Percentiles rank a stretch among this genome's conserved stretches.
These are phyloP conservation scores for Psittacula derbiana DNA, from an alignment of 2,797 vertebrate genomes.

Conservation along the genomic window DNA sequence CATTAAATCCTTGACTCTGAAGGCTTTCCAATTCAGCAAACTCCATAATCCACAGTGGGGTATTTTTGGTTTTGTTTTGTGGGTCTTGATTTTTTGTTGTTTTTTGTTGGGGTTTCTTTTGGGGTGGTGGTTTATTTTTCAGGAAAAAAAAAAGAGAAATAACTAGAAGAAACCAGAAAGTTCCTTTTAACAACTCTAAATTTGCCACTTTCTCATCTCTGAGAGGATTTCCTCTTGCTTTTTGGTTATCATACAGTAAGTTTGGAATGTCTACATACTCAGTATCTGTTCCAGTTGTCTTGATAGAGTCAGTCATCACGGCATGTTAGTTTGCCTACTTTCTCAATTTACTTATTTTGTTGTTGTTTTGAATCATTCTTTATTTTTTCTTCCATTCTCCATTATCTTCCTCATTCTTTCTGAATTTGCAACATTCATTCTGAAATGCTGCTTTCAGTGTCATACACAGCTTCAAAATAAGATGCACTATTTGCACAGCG, in stretches of 20 bases:
- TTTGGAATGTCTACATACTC: too few relatives aligned
- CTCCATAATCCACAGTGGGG: background rate
- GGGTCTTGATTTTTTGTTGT: background rate
- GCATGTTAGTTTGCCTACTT: background rate
- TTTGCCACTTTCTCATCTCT: background rate
- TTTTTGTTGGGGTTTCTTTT: background rate
- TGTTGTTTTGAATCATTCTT: background rate
- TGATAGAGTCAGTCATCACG: background rate
- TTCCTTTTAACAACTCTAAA: background rate
- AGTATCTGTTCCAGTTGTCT: background rate
- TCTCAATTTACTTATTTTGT: background rate
- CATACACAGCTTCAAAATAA: fast-evolving
- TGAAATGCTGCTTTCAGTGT: background rate
- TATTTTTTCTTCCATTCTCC: background rate
- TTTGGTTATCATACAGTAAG: background rate
- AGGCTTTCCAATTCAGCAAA: background rate
- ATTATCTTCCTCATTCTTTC: background rate
- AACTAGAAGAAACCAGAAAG: background rate
- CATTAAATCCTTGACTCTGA: background rate
- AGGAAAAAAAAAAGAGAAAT: background rate
- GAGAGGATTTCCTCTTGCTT: background rate
- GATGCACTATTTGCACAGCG: background rate
- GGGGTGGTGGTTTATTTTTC: background rate
- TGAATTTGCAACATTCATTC: background rate
- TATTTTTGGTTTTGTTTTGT: background rate